A percentile compares a stretch with the other conserved stretches of the same genome.
phyloP scores from a whole-genome alignment of 2,113 vertebrate species.

The Andinoacara biseriatus region DNA sequence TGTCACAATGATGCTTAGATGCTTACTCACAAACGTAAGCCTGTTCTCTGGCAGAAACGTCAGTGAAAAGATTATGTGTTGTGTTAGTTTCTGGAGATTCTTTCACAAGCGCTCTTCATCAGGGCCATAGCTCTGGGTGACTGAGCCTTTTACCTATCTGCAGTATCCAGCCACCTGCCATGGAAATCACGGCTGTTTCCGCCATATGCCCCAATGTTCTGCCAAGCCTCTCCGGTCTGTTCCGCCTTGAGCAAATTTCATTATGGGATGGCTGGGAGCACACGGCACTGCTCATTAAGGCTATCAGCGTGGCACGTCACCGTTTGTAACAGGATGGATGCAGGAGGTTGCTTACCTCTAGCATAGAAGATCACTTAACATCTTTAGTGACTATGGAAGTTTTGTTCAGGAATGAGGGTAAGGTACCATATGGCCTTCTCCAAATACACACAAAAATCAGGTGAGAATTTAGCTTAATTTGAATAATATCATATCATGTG shows the following conservation, averaged over 20 bases:
- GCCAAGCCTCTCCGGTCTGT: slow-evolving; percentile 90
- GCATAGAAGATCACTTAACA: slow-evolving; percentile 29
- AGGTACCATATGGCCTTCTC: slow-evolving; percentile 16
- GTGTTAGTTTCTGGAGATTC: slow-evolving; percentile 55
- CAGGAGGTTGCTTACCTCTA: slow-evolving; percentile 57
- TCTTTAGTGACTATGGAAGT: slow-evolving; percentile 38
- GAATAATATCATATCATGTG: not conserved
- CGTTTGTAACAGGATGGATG: slow-evolving; percentile 64
- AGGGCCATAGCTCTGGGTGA: slow-evolving; percentile 78
- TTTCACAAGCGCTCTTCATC: slow-evolving; percentile 73
- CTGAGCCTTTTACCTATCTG: slow-evolving; percentile 81
- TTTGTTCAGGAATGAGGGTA: slow-evolving; percentile 23
- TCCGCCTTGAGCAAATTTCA: slow-evolving; percentile 93
- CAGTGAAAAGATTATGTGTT: slow-evolving; percentile 18
- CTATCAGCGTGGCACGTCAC: slow-evolving; percentile 88
- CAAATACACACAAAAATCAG: slow-evolving; percentile 1
- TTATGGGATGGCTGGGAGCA: slow-evolving; percentile 89
- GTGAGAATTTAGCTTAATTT: not conserved
- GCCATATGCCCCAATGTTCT: slow-evolving; percentile 91
- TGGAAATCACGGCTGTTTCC: slow-evolving; percentile 90
- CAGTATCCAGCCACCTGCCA: slow-evolving; percentile 82
- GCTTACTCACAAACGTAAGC: not conserved
- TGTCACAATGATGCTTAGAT: slow-evolving; percentile 2
- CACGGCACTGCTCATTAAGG: slow-evolving; percentile 89
- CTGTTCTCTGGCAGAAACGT: slow-evolving; percentile 20